Evolutionary conservation across 2,113 vertebrate genomes (phyloP), one percentile per base, ranked within the genome.

Genomic region (Dryoscopus gambensis): DNA sequence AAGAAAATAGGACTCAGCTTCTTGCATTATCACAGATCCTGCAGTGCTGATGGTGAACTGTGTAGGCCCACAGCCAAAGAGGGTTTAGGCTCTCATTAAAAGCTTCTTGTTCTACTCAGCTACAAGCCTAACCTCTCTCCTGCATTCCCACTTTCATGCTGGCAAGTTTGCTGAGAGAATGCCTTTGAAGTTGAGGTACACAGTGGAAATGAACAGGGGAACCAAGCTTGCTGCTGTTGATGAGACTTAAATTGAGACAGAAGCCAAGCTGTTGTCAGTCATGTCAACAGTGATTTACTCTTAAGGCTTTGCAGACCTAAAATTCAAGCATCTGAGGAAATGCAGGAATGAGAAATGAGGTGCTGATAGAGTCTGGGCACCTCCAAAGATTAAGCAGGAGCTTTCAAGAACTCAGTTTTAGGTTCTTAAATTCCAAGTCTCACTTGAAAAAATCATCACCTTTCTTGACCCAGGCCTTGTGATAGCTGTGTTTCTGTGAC

Each of bases 211-310:
- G 46, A 89, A 22, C 1, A 3, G 42, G 37, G 18, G 27, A 73
- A 88, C 52, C 40, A 88, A 77, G 42, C 37, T 92, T 59, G 42
- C 64, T 92, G 83, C 55, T 71, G 30, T n/a, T 89, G 89, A 81
- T 87, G 89, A 90, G 80, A 77, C 76, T 92, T 79, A 85, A 90
- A 69, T 73, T 16, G 49, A 94, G 88, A 71, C 59, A 90, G 79
- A 87, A 93, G 56, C 73, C 76, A 81, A 92, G 44, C 35, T 3
- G 3, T 84, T 95, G 86, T 95, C 91, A 84, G 68, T 96, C 93
- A 87, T 81, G 93, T 96, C 94, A 96, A 78, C 91, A 93, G 80
- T 64, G 94, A 96, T 93, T 92, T 93, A 74, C 52, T 81, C 60
- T 35, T 89, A 90, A 95, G 89, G 42, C 76, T 90, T 71, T 81